These are phyloP conservation scores for Cylloceria caligata DNA, from an alignment of 2,888 invertebrate genomes.

Conservation along the genomic window DNA sequence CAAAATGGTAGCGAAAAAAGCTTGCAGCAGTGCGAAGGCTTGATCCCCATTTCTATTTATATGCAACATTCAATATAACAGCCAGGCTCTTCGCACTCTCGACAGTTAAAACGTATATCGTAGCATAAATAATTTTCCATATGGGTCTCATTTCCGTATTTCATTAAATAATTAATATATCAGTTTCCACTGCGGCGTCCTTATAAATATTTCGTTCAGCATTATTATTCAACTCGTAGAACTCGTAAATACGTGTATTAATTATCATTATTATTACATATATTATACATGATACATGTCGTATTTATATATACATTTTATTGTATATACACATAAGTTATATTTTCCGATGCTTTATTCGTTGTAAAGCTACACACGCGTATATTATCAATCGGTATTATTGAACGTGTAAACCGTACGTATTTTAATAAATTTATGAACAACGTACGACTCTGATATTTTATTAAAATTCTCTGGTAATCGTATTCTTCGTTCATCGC, in stretches of 20 bases:
- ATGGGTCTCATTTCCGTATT: constrained; percentile 63
- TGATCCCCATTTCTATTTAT: constrained; percentile 26
- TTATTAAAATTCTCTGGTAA: not conserved
- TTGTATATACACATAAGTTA: constrained; percentile 55
- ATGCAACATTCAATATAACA: not conserved
- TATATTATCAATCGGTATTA: not conserved
- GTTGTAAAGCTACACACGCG: not conserved
- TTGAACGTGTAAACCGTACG: constrained; percentile 27
- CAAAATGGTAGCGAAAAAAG: constrained; percentile 52
- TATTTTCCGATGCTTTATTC: constrained; percentile 26
- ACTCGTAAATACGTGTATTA: constrained; percentile 25
- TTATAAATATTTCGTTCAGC: constrained; percentile 20
- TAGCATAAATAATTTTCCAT: constrained; percentile 62
- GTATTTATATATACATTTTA: constrained; percentile 46
- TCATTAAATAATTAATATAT: constrained; percentile 24
- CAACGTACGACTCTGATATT: constrained; percentile 1
- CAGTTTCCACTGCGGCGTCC: not conserved
- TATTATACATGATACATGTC: constrained; percentile 24
- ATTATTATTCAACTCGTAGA: constrained; percentile 12
- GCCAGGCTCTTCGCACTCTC: constrained; percentile 5
- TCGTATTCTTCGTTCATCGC: not conserved
- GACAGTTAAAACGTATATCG: constrained; percentile 17
- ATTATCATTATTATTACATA: constrained; percentile 26
- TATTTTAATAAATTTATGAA: constrained; percentile 49
- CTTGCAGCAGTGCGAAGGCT: constrained; percentile 16